These are phyloP conservation scores for Zootoca vivipara DNA, from an alignment of 2,113 vertebrate genomes.

Conservation along the genomic window DNA sequence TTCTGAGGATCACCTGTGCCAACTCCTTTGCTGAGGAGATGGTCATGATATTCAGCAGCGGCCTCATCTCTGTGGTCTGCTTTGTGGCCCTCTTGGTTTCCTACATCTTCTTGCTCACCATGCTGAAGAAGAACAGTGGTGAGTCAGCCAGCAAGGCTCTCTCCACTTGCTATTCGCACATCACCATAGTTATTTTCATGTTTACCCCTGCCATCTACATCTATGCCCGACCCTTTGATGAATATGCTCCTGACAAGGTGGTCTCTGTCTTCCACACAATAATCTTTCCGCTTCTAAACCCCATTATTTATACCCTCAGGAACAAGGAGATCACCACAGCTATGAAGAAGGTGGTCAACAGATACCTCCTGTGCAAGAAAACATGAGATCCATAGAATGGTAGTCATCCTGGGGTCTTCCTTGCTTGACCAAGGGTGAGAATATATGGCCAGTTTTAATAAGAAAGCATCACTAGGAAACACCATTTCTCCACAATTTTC, in stretches of 20 bases:
- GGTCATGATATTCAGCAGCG: slow-evolving; percentile 69
- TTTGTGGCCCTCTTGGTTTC: slow-evolving; percentile 66
- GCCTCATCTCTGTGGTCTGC: slow-evolving; percentile 66
- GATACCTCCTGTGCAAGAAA: slow-evolving; percentile 41
- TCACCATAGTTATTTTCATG: slow-evolving; percentile 68
- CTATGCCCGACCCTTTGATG: slow-evolving; percentile 64
- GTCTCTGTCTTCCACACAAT: slow-evolving; percentile 70
- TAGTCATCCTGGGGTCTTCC: not conserved
- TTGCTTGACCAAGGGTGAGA: not conserved
- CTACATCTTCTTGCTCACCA: slow-evolving; percentile 55
- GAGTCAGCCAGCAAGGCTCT: slow-evolving; percentile 55
- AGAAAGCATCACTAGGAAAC: not conserved
- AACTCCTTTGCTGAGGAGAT: slow-evolving; percentile 61
- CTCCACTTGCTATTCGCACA: slow-evolving; percentile 68
- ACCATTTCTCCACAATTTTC: not conserved
- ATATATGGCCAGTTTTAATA: not conserved
- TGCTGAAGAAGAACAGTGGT: slow-evolving; percentile 60
- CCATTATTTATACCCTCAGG: slow-evolving; percentile 66
- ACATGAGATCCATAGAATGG: slow-evolving; percentile 18
- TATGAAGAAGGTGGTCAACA: slow-evolving; percentile 57
- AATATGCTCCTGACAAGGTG: slow-evolving; percentile 66
- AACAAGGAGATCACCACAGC: slow-evolving; percentile 67
- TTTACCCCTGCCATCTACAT: slow-evolving; percentile 69
- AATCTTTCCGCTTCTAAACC: slow-evolving; percentile 69
- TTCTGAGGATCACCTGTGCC: slow-evolving; percentile 63